Conservation (phyloP, 2,888 invertebrate genomes). For the Bugulina stolonifera region DNA sequence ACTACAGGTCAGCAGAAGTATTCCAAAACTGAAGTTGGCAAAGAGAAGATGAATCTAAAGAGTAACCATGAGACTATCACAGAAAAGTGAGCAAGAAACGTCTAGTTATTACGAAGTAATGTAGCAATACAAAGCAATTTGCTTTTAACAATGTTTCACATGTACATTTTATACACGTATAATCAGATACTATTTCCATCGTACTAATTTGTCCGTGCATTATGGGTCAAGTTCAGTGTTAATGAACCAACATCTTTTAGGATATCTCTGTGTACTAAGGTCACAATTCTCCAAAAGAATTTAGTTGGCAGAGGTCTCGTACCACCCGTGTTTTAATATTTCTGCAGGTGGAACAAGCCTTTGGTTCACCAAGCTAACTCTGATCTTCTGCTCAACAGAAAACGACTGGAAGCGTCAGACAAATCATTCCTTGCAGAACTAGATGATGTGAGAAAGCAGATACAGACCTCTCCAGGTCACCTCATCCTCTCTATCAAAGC, state of each 20-base stretch:
- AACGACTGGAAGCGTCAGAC: background rate
- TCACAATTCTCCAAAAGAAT: no score
- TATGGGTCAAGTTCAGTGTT: no score
- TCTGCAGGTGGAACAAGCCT: background rate
- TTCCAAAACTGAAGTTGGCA: background rate
- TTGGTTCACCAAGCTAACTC: background rate
- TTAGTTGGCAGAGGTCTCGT: no score
- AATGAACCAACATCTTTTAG: no score
- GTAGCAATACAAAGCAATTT: no score
- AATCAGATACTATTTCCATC: no score
- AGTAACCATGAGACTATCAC: background rate
- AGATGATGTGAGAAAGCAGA: background rate
- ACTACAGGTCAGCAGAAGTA: background rate
- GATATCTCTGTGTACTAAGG: no score
- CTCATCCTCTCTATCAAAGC: constrained; percentile 10
- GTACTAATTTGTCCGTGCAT: no score
- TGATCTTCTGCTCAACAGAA: background rate
- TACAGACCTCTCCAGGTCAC: background rate
- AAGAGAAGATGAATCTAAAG: background rate
- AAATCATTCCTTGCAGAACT: background rate
- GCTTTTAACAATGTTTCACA: no score
- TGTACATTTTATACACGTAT: no score
- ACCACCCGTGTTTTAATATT: no score
- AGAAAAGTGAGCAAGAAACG: background rate
- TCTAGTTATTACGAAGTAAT: background rate